Conservation (phyloP, 2,113 vertebrate genomes). For the Caranx melampygus region DNA sequence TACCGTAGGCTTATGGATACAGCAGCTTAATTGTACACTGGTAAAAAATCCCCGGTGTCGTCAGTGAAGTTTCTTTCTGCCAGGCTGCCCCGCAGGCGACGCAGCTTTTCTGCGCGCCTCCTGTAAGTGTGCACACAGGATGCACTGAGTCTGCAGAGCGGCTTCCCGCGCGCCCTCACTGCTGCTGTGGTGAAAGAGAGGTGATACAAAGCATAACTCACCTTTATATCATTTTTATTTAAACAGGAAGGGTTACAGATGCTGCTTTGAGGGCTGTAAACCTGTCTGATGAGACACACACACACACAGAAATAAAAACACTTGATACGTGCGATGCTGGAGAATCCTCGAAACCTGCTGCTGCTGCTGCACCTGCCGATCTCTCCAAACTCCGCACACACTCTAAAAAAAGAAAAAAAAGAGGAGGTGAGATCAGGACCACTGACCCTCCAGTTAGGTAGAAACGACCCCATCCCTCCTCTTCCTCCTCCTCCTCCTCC, state of each 20-base stretch:
- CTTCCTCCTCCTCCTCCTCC: conserved; percentile 67
- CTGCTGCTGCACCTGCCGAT: conserved; percentile 9
- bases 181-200: background rate
- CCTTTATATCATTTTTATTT: background rate
- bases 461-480: background rate
- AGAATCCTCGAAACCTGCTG: conserved; percentile 22
- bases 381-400: conserved; percentile 19
- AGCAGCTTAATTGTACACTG: background rate
- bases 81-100: conserved; percentile 17
- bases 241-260: conserved; percentile 12
- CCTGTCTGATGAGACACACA: background rate
- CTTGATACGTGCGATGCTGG: background rate
- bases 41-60: background rate
- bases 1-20: background rate
- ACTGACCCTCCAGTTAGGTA: conserved; percentile 34
- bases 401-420: too few relatives aligned
- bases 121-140: background rate
- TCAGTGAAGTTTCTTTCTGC: conserved; percentile 39
- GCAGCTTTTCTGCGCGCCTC: background rate
- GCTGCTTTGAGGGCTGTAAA: conserved; percentile 22
- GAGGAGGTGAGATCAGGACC: background rate
- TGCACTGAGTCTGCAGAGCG: background rate
- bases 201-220: conserved; percentile 22
- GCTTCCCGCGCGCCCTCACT: background rate
- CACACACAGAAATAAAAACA: background rate